Evolutionary conservation across 2,113 vertebrate species (phyloP).

Genomic region (Serilophus lunatus): DNA sequence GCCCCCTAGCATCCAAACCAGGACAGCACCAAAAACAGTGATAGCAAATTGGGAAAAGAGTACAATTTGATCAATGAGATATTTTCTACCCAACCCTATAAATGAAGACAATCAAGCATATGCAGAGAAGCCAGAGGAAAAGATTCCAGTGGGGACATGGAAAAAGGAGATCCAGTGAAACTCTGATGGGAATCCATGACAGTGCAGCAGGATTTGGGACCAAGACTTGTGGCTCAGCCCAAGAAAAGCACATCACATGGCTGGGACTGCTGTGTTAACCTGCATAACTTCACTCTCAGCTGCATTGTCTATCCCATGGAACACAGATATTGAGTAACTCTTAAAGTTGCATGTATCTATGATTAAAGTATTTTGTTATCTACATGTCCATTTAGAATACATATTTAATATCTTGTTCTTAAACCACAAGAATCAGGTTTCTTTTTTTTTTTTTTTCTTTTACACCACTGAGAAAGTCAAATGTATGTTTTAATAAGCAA

Average conservation of each 20-base stretch:
- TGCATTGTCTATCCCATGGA: not conserved
- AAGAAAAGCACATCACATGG: not conserved
- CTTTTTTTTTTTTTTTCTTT: not conserved
- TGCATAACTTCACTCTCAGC: not conserved
- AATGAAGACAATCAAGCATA: not conserved
- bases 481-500: not conserved
- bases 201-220: not conserved
- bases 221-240: not conserved
- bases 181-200: not conserved
- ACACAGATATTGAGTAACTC: not conserved
- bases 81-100: not conserved
- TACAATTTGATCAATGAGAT: too few relatives aligned
- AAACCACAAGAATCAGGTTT: not conserved
- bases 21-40: too few relatives aligned
- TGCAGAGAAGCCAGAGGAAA: not conserved
- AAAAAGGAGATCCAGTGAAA: not conserved
- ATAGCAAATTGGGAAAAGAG: too few relatives aligned
- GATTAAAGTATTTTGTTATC: not conserved
- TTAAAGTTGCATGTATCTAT: not conserved
- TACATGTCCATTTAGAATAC: not conserved
- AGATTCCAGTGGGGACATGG: not conserved
- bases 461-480: not conserved
- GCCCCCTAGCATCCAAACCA: too few relatives aligned
- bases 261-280: not conserved
- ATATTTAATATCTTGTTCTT: not conserved